These are phyloP conservation scores for Limnephilus lunatus DNA, from an alignment of 2,888 invertebrate species.

Conservation along the genomic window DNA sequence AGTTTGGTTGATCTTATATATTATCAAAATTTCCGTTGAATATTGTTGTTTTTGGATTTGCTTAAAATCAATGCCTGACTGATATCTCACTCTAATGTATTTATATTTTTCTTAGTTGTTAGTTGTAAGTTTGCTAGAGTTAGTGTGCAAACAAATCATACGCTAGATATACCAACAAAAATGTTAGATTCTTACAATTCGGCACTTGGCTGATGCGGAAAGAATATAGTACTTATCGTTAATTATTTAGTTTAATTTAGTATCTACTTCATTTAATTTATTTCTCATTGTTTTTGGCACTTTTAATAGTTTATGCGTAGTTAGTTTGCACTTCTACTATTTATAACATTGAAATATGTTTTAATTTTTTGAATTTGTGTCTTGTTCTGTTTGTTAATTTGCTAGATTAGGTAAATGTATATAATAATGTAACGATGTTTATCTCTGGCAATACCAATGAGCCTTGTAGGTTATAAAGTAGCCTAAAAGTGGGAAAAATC, in stretches of 20 bases:
- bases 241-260: conserved; percentile 6
- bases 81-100: conserved; percentile 35
- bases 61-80: conserved; percentile 51
- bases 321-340: conserved; percentile 9
- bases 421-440: conserved; percentile 24
- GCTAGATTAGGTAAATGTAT: conserved; percentile 16
- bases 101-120: conserved; percentile 37
- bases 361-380: background rate
- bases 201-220: background rate
- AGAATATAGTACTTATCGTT: background rate
- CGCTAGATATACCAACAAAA: conserved; percentile 66
- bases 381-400: conserved; percentile 13
- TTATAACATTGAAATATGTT: background rate
- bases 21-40: background rate
- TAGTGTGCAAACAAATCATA: conserved; percentile 59
- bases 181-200: conserved; percentile 43
- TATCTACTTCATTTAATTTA: conserved; percentile 35
- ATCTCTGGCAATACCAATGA: conserved; percentile 63
- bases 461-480: conserved; percentile 62
- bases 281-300: conserved; percentile 18
- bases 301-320: conserved; percentile 14
- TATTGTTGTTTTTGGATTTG: conserved; percentile 24
- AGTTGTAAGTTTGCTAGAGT: background rate
- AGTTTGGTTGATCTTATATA: background rate
- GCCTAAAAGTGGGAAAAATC: conserved; percentile 12